Base-by-base conservation (phyloP, 2,888 invertebrate species). In the Unio pictorum region DNA sequence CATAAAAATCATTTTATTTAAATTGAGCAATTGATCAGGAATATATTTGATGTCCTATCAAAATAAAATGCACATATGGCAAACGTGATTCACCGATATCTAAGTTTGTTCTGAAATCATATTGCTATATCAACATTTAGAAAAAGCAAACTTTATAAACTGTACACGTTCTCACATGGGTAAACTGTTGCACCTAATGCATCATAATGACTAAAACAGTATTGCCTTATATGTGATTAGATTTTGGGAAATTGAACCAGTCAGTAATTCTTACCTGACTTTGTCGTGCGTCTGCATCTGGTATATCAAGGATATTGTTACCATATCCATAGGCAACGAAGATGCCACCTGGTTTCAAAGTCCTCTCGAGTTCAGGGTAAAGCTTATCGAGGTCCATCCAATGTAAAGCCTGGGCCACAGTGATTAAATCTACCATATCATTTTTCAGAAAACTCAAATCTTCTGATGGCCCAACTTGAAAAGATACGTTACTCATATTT, bases 361-460 rank as follows among this genome's bases (percentile, higher is more conserved):
- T 84, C 56, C 91, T 81, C 66, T 84, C 83, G 0, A 85, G 90
- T 82, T 91, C 91, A 4, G 78, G 64, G 75, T 89, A 91, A 72
- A 92, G 91, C 70, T 81, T 84, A 5, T 87, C 85, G 56, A 88
- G 64, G 69, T 91, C 87, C 74, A 91, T 87, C 91, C 91, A 92
- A 75, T 92, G 92, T 63, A 89, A 81, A 15, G 91, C 89, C 66
- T 91, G 90, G 4, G 89, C 87, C 1, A 89, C 86, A 3, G 90
- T 91, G 4, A 92, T 82, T 58, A 91, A 80, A 61, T 91, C 89
- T 1, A 79, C 83, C 30, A 72, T 74, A 54, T 61, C 60, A 18
- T 72, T 60, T 20, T 73, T 72, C 17, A 82, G 71, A 65, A 88
- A 85, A 20, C 86, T 81, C 63, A 91, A 78, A 18, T 81, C 76